These are phyloP conservation scores for Amazona ochrocephala DNA, from an alignment of 2,797 vertebrate genomes.

Conservation along the genomic window DNA sequence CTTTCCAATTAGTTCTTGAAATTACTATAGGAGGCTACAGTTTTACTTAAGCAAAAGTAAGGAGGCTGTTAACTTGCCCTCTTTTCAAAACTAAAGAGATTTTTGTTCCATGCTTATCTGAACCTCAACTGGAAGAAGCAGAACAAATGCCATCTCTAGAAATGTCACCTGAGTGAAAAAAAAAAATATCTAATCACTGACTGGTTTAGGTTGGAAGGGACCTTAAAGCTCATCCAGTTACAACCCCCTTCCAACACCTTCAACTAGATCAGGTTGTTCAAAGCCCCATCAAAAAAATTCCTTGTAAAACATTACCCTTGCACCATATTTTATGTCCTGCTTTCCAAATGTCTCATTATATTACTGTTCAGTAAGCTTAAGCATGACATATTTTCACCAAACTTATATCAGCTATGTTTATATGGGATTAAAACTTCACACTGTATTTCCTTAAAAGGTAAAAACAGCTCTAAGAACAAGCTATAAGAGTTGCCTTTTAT, in stretches of 20 bases:
- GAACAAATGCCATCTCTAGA: background rate
- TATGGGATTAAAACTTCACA: background rate
- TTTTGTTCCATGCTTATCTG: background rate
- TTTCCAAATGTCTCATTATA: background rate
- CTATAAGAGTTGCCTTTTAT: background rate
- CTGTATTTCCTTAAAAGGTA: background rate
- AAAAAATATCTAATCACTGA: background rate
- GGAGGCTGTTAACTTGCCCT: rapidly evolving
- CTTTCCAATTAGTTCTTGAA: background rate
- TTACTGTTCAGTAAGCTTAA: background rate
- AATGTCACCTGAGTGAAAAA: background rate
- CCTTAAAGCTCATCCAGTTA: background rate
- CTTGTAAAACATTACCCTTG: background rate
- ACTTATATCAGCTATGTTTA: background rate
- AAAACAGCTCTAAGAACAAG: background rate
- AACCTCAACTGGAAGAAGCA: rapidly evolving
- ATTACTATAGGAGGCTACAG: background rate
- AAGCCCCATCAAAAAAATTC: background rate
- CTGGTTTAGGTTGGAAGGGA: background rate
- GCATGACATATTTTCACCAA: background rate
- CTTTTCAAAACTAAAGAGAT: background rate
- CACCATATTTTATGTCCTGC: background rate
- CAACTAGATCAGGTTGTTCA: background rate
- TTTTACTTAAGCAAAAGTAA: background rate
- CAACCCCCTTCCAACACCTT: background rate